phyloP scores from a whole-genome alignment of 1,140 invertebrate genomes.

The Trichomalopsis sarcophagae region DNA sequence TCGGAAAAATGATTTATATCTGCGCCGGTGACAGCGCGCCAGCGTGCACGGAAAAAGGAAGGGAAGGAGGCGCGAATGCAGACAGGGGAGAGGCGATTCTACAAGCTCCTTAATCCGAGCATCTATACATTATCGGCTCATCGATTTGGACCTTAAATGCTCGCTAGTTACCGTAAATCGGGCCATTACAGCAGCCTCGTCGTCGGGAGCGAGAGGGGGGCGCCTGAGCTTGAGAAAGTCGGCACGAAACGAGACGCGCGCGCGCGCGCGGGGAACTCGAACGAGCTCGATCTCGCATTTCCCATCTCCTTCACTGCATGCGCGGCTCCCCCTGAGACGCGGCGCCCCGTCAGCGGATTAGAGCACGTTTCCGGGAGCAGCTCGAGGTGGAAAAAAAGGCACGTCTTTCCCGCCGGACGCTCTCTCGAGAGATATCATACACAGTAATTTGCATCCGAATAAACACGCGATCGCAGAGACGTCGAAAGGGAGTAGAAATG shows the following conservation, averaged over 20 bases:
- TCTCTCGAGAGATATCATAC: neutral
- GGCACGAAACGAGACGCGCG: neutral
- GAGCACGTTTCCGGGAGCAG: constrained; percentile 20
- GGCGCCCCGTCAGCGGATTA: constrained; percentile 35
- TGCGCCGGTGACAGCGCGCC: neutral
- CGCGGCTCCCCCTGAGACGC: constrained; percentile 7
- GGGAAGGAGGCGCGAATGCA: neutral
- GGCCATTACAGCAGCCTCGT: constrained; percentile 19
- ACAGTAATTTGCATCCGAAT: neutral
- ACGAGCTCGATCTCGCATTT: constrained; percentile 4
- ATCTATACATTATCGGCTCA: constrained; percentile 35
- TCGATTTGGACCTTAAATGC: constrained; percentile 45
- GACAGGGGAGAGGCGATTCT: constrained; percentile 17
- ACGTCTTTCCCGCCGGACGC: neutral
- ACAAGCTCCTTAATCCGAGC: constrained; percentile 34
- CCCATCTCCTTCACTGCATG: neutral
- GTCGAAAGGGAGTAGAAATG: neutral
- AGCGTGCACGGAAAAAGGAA: neutral
- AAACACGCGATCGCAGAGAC: neutral
- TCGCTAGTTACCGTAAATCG: constrained; percentile 45
- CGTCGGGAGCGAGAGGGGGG: neutral
- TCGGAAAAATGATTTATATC: neutral
- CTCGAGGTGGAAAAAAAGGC: neutral
- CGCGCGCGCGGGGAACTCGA: neutral
- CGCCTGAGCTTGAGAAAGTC: constrained; percentile 6